phyloP scores from a whole-genome alignment of 2,797 vertebrate genomes.

The Acanthurus lineatus region DNA sequence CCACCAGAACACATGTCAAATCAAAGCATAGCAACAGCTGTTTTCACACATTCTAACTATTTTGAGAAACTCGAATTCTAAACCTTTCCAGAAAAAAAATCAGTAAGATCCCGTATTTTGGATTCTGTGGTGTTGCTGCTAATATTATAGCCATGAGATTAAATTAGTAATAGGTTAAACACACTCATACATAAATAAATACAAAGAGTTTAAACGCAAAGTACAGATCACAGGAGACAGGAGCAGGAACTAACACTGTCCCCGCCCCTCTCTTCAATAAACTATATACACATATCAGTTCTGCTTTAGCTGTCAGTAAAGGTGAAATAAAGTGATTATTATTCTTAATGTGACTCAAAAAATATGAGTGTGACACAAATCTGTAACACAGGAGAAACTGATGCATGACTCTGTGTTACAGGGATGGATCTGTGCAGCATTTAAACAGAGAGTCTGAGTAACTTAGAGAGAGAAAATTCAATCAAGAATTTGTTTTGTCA shows the following conservation, averaged over 20 bases:
- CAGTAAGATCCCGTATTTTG: neutral
- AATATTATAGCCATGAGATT: neutral
- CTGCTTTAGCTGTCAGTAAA: neutral
- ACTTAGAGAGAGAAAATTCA: neutral
- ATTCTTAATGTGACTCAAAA: too few relatives aligned
- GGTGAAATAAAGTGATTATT: too few relatives aligned
- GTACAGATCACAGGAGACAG: neutral
- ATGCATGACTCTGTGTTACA: neutral
- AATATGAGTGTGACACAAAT: neutral
- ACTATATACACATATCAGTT: neutral
- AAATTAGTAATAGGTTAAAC: neutral
- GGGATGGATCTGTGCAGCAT: neutral
- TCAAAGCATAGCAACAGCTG: neutral
- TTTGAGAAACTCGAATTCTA: neutral
- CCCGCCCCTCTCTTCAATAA: constrained; percentile 9
- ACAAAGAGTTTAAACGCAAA: neutral
- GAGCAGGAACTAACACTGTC: constrained; percentile 10
- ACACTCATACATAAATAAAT: neutral
- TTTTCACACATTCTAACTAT: neutral
- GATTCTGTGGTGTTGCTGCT: too few relatives aligned
- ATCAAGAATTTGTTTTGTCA: too few relatives aligned
- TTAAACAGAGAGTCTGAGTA: too few relatives aligned
- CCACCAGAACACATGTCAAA: too few relatives aligned
- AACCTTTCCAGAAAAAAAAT: neutral
- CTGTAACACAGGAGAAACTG: neutral